Base-by-base conservation (phyloP, 2,797 vertebrate genomes). In the Sebastiscus tertius region DNA sequence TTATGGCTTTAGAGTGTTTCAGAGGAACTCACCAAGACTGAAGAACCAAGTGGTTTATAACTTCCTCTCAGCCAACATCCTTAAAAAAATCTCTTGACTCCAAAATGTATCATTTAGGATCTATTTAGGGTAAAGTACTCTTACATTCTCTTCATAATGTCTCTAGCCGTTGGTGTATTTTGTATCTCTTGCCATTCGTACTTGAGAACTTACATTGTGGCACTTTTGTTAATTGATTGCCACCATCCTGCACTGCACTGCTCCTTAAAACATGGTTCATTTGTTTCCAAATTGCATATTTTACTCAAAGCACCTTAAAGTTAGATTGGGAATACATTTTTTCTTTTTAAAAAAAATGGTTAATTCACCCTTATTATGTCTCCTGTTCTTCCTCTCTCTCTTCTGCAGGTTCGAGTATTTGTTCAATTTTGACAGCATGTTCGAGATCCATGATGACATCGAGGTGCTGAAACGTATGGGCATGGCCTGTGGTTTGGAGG, bases 401-500 rank as follows among this genome's bases (percentile, higher is more conserved):
- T 9, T 82, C 61, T 82, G 5, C 94, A 99, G 98, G 90, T 99
- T 99, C 73, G 99, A 99, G 90, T 99, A 99, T 92, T 96, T 99
- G 91, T 99, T 99, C 94, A 99, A 99, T 93, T 99, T 99, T 42
- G 99, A 99, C 96, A 99, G 97, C 94, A 99, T 98, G 89, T 99
- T 99, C 94, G 99, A 99, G 95, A 99, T 99, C 93, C 99, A 99
- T 0, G 99, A 99, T 56, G 99, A 99, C 92, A 98, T 99, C 5
- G 99, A 99, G 94, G 98, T 99, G 83, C 96, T 99, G 84, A 99
- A 99, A 84, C 97, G 98, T 64, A 99, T 99, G 99, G 98, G 98
- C 86, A 98, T 99, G 98, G 98, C 99, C 62, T 99, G 97, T 62
- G 99, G 99, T 24, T 92, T 99, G 86, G 99, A 99, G 92, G 96